Base-by-base conservation (phyloP, 2,888 invertebrate genomes). In the Saturnia japonica region DNA sequence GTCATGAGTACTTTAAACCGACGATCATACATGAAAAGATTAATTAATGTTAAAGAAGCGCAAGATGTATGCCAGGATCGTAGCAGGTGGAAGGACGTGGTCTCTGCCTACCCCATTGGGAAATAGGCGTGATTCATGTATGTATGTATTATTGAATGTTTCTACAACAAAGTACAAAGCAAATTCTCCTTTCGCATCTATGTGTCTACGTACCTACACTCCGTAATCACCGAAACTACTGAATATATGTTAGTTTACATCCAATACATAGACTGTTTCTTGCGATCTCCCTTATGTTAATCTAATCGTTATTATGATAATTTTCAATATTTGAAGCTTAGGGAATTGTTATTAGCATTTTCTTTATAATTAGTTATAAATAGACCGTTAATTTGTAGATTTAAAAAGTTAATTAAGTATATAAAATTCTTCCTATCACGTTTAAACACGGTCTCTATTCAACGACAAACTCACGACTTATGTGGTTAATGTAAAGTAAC, bases 391-490 rank as follows among this genome's bases (percentile, higher is more conserved):
- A 7, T 19, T 47, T 47, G 19, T 16, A 19, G 47, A 3, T 6
- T 47, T 16, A 19, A 47, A 47, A 47, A 4, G 47, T 8, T 4
- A 6, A 6, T n/a, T 19, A 12, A 8, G n/a, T n/a, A 22, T n/a
- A 9, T 54, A 11, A 3, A 22, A 54, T 54, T 6, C 54, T 22
- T 22, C 22, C 22, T 7, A 1, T 43, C 14, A 3, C 1, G 14
- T 43, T 43, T 43, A 12, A 43, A 12, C 43, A 12, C 9, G 12
- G 14, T 51, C 57, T 2, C 14, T 3, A 22, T 25, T 22, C 12
- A 9, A 22, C 3, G 22, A 25, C 73, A 77, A 75, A 74, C 81
- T 80, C 84, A 82, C 82, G 82, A 84, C 2, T 42, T 42, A 57
- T 78, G 72, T 75, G 75, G 78, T 76, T 79, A 74, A 76, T 71